Evolutionary conservation across 2,888 invertebrate genomes (phyloP).

Genomic region (Pycnomerus fuliginosus): DNA sequence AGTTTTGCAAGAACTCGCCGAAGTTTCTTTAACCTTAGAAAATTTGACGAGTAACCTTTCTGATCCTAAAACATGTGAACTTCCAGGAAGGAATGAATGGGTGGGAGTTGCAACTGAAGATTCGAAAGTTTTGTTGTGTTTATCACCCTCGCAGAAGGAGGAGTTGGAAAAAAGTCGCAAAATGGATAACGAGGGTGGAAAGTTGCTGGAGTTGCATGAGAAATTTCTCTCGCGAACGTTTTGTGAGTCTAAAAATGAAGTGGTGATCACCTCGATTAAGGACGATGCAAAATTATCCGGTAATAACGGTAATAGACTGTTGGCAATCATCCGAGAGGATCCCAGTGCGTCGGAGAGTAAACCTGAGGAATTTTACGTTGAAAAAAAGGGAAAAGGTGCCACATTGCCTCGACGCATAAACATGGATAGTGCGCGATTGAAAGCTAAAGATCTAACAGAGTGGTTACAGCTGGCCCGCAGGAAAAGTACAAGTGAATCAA

Average conservation of each 20-base stretch:
- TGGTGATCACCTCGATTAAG: conserved; percentile 29
- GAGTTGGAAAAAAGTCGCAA: conserved; percentile 59
- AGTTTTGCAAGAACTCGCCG: conserved; percentile 67
- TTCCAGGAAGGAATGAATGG: conserved; percentile 51
- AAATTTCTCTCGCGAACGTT: conserved; percentile 63
- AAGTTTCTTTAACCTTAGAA: conserved; percentile 58
- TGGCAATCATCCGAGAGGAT: conserved; percentile 62
- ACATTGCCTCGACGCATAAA: conserved; percentile 23
- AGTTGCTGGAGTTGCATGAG: conserved; percentile 67
- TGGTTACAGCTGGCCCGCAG: conserved; percentile 56
- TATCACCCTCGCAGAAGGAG: conserved; percentile 72
- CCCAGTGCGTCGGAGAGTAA: background rate
- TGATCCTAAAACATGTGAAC: conserved; percentile 16
- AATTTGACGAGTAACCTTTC: conserved; percentile 33
- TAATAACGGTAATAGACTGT: conserved; percentile 55
- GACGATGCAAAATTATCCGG: conserved; percentile 23
- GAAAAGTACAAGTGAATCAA: conserved; percentile 40
- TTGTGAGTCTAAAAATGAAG: conserved; percentile 41
- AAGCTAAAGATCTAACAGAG: conserved; percentile 52
- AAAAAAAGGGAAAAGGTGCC: conserved; percentile 5
- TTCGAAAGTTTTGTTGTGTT: conserved; percentile 63
- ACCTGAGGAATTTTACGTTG: conserved; percentile 9
- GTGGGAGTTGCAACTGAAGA: conserved; percentile 64
- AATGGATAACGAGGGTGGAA: conserved; percentile 60
- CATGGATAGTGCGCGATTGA: conserved; percentile 38